Evolutionary conservation across 2,888 invertebrate genomes (phyloP).

Genomic region (Drosophila lacicola): DNA sequence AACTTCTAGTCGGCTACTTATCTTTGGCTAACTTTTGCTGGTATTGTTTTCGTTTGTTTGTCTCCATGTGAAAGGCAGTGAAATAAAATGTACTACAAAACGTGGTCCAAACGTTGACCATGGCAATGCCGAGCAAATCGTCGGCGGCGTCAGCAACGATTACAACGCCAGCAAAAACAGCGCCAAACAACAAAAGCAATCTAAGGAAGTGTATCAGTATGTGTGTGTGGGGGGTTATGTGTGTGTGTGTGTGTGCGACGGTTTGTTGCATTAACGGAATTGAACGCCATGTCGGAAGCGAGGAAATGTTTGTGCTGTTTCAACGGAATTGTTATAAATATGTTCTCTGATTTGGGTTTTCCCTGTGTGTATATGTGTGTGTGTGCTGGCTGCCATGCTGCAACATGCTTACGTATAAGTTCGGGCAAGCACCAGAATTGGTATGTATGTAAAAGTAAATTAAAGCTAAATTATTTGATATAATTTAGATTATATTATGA

Average conservation of each 20-base stretch:
- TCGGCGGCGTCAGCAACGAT: constrained; percentile 59
- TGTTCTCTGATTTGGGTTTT: constrained; percentile 43
- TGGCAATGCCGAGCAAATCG: constrained; percentile 55
- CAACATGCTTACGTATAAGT: constrained; percentile 9
- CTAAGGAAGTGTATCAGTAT: constrained; percentile 20
- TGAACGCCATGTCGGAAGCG: constrained; percentile 78
- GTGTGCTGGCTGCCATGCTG: constrained; percentile 6
- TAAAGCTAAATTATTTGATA: constrained; percentile 7
- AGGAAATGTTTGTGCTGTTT: constrained; percentile 75
- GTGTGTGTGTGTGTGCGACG: constrained; percentile 22
- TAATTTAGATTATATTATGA: constrained; percentile 9
- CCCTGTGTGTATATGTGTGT: background rate
- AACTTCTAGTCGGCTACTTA: constrained; percentile 1
- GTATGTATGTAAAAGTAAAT: background rate
- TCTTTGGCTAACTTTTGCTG: constrained; percentile 1
- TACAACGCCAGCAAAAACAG: constrained; percentile 51
- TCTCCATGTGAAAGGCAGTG: constrained; percentile 37
- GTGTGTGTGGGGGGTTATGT: background rate
- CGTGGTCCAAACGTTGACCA: constrained; percentile 59
- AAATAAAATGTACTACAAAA: constrained; percentile 69
- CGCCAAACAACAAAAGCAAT: constrained; percentile 39
- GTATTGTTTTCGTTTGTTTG: constrained; percentile 31
- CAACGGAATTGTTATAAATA: constrained; percentile 65
- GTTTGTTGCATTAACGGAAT: constrained; percentile 79
- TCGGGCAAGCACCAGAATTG: constrained; percentile 6